Conservation (phyloP, 2,797 vertebrate genomes). For the Emydoidea blandingii region DNA sequence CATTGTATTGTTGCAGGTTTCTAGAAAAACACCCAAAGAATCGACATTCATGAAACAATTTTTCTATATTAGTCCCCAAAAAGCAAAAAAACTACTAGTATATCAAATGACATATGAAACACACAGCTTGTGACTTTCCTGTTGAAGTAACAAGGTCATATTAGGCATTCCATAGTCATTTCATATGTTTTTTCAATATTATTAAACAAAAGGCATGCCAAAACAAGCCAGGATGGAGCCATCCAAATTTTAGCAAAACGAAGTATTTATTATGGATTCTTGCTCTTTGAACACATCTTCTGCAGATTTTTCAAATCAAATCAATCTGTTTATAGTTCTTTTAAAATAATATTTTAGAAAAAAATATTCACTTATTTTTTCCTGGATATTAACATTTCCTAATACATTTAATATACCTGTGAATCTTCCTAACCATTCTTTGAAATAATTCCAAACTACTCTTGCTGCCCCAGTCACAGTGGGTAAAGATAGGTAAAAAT, state of each 20-base stretch:
- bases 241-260: slow-evolving; percentile 24
- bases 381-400: background rate
- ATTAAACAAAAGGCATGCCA: background rate
- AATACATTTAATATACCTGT: background rate
- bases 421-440: background rate
- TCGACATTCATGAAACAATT: background rate
- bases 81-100: background rate
- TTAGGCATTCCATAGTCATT: background rate
- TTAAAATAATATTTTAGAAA: background rate
- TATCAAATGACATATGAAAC: background rate
- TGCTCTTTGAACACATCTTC: background rate
- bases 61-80: background rate
- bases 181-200: background rate
- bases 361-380: background rate
- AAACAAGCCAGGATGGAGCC: background rate
- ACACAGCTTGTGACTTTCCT: background rate
- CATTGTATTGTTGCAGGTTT: background rate
- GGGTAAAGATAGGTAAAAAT: background rate
- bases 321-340: background rate
- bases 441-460: background rate
- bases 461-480: background rate
- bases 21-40: background rate
- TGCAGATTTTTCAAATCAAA: slow-evolving; percentile 30
- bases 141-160: background rate
- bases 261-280: background rate